phyloP scores from a whole-genome alignment of 2,113 vertebrate species.

The Catharus fuscescens region DNA sequence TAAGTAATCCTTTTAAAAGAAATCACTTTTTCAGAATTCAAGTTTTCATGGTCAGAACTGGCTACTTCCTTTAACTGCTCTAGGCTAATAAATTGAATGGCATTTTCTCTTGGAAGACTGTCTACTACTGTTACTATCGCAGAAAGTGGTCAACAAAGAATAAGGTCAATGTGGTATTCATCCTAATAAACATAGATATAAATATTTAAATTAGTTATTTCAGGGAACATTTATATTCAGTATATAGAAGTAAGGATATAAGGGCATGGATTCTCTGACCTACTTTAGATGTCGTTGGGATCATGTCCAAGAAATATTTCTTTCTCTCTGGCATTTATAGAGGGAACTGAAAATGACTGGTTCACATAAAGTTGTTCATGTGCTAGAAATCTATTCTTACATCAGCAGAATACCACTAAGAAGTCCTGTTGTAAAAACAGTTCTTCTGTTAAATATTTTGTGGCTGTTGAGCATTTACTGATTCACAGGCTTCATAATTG shows the following conservation, averaged over 20 bases:
- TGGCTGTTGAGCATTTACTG: not conserved
- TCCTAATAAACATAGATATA: not conserved
- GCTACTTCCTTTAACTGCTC: not conserved
- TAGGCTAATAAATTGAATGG: not conserved
- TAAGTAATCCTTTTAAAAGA: accelerated
- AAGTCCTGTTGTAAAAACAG: not conserved
- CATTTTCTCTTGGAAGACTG: not conserved
- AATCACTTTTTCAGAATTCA: not conserved
- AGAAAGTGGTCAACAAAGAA: not conserved
- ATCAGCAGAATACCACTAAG: not conserved
- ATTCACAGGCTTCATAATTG: not conserved
- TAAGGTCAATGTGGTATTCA: not conserved
- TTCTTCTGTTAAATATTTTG: not conserved
- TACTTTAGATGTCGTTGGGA: not conserved
- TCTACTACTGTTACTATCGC: not conserved
- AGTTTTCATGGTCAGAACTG: not conserved
- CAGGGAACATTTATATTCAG: not conserved
- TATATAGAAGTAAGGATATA: not conserved
- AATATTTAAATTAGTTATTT: not conserved
- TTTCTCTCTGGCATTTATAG: not conserved
- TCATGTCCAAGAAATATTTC: not conserved
- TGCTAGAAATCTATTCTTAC: not conserved
- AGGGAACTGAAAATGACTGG: not conserved
- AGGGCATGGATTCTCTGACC: not conserved
- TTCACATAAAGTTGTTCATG: not conserved